Evolutionary conservation across 2,888 invertebrate species (phyloP).

Genomic region (Synanthedon vespiformis): DNA sequence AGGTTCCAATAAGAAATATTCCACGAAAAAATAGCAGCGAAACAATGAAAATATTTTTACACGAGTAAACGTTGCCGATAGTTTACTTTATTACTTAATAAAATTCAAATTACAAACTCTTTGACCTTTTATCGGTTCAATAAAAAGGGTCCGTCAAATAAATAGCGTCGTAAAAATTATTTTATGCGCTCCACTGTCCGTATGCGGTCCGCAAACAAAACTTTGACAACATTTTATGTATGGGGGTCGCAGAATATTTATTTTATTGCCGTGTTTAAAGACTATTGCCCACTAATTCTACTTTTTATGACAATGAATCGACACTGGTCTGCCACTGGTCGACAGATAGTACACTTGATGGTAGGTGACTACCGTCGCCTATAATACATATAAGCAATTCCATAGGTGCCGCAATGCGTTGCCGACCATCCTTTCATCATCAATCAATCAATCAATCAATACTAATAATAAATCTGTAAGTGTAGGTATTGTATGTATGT

Average conservation of each 20-base stretch:
- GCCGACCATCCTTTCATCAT: no score
- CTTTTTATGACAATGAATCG: not conserved
- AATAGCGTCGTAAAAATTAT: conserved; percentile 23
- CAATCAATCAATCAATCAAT: no score
- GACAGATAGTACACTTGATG: no score
- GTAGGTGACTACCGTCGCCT: no score
- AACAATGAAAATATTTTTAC: not conserved
- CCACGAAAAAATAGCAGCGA: no score
- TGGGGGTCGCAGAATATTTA: conserved; percentile 1
- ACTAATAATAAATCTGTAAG: no score
- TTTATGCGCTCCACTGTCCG: conserved; percentile 11
- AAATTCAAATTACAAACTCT: conserved; percentile 25
- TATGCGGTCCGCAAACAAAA: conserved; percentile 14
- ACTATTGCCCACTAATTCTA: not conserved
- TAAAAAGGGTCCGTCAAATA: no score
- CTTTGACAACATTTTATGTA: conserved; percentile 6
- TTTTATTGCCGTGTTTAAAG: not conserved
- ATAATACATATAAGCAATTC: no score
- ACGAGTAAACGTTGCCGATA: conserved; percentile 8
- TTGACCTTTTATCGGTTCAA: conserved; percentile 24
- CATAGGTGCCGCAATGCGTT: no score
- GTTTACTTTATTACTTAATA: conserved; percentile 23
- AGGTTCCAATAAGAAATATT: no score
- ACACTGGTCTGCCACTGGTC: not conserved
- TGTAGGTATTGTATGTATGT: no score